Evolutionary conservation across 2,888 invertebrate genomes (phyloP).

Genomic region (Ectemnius cavifrons): DNA sequence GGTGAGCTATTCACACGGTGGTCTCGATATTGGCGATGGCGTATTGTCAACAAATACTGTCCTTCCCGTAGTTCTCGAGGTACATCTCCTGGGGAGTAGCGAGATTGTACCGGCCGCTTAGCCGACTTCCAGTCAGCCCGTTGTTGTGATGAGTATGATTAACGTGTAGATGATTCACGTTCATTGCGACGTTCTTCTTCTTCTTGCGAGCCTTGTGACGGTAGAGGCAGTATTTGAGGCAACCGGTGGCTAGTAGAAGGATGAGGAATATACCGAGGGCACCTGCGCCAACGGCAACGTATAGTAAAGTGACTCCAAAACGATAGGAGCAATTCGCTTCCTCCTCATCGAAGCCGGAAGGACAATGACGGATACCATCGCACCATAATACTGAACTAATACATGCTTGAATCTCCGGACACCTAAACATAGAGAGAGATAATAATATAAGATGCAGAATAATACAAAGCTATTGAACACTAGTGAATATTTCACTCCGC

Average conservation of each 20-base stretch:
- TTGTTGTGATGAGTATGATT: constrained; percentile 82
- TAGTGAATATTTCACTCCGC: background rate
- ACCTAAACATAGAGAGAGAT: constrained; percentile 78
- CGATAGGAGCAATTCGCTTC: constrained; percentile 87
- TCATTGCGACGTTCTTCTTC: constrained; percentile 80
- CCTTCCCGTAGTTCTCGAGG: constrained; percentile 81
- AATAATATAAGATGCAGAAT: too few relatives aligned
- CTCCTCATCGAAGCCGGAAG: constrained; percentile 89
- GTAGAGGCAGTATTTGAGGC: constrained; percentile 80
- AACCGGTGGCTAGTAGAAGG: constrained; percentile 82
- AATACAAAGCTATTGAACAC: too few relatives aligned
- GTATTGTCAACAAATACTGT: constrained; percentile 87
- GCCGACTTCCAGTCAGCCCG: constrained; percentile 78
- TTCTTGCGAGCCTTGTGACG: constrained; percentile 81
- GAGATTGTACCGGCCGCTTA: constrained; percentile 68
- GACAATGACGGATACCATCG: constrained; percentile 88
- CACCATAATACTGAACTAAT: constrained; percentile 89
- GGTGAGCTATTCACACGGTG: constrained; percentile 72
- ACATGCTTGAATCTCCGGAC: constrained; percentile 90
- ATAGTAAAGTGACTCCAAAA: constrained; percentile 84
- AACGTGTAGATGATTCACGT: constrained; percentile 80
- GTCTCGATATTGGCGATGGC: constrained; percentile 76
- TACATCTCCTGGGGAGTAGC: constrained; percentile 71
- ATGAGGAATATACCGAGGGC: constrained; percentile 82
- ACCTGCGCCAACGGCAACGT: constrained; percentile 83